Evolutionary conservation across 2,797 vertebrate species (phyloP).

Genomic region (Poeciliopsis gracilis): DNA sequence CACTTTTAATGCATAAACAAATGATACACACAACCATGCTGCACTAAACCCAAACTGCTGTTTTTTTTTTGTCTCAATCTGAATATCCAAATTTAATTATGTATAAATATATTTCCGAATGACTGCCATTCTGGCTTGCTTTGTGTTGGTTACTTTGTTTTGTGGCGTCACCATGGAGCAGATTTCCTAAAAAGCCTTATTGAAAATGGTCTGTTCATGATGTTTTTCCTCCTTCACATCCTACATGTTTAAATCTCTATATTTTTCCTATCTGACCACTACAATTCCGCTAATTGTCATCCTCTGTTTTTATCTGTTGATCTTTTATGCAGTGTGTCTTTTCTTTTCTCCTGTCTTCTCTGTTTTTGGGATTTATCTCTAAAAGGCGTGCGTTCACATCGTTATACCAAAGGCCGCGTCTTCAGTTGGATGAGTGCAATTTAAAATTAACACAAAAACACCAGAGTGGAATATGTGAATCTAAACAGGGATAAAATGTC

Average conservation of each 20-base stretch:
- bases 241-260: conserved; percentile 10
- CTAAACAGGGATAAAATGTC: conserved; percentile 83
- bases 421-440: conserved; percentile 86
- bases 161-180: conserved; percentile 32
- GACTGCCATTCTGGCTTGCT: conserved; percentile 1
- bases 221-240: not conserved
- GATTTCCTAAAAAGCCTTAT: conserved; percentile 41
- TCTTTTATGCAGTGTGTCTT: conserved; percentile 65
- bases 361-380: conserved; percentile 72
- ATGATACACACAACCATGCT: conserved; percentile 25
- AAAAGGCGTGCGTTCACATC: conserved; percentile 67
- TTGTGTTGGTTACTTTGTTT: conserved; percentile 12
- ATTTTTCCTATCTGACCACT: conserved; percentile 36
- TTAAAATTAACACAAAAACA: conserved; percentile 71
- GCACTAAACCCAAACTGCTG: conserved; percentile 49
- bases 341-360: conserved; percentile 49
- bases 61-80: conserved; percentile 21
- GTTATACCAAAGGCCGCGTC: conserved; percentile 87
- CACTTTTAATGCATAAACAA: conserved; percentile 27
- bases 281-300: conserved; percentile 32
- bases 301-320: conserved; percentile 57
- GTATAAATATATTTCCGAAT: not conserved
- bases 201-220: not conserved
- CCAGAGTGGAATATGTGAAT: conserved; percentile 82
- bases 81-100: conserved; percentile 8